Percentiles rank a stretch among this genome's conserved stretches.
Conservation (phyloP, 2,797 vertebrate genomes). For the Typhlichthys subterraneus region DNA sequence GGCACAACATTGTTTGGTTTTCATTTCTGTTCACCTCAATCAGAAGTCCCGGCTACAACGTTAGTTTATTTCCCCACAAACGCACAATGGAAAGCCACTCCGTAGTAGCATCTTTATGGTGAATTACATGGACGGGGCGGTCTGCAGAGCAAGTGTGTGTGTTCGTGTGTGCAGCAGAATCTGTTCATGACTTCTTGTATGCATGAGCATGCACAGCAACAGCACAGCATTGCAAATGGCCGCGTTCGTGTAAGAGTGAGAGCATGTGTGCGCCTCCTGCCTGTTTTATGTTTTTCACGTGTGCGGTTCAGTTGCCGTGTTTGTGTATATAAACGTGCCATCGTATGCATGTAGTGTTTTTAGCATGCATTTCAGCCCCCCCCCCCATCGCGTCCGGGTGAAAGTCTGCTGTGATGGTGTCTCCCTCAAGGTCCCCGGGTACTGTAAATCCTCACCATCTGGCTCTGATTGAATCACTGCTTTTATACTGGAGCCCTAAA, state of each 20-base stretch:
- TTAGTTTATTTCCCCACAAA: background rate
- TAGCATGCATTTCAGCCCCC: conserved; percentile 19
- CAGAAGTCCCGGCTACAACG: conserved; percentile 10
- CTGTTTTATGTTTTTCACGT: conserved; percentile 22
- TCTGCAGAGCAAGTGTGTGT: conserved; percentile 19
- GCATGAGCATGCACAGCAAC: conserved; percentile 35
- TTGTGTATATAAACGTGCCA: conserved; percentile 33
- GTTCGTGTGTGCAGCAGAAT: conserved; percentile 27
- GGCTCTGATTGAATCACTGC: conserved; percentile 71
- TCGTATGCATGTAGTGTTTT: conserved; percentile 29
- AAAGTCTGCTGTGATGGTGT: conserved; percentile 49
- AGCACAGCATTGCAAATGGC: conserved; percentile 17
- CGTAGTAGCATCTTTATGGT: conserved; percentile 9
- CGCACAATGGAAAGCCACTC: background rate
- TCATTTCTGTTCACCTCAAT: background rate
- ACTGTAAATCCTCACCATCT: conserved; percentile 71
- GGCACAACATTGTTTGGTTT: background rate
- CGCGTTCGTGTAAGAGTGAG: conserved; percentile 36
- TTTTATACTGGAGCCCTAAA: conserved; percentile 71
- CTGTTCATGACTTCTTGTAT: conserved; percentile 31
- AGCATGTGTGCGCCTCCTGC: conserved; percentile 28
- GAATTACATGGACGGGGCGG: conserved; percentile 8
- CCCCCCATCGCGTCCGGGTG: conserved; percentile 30
- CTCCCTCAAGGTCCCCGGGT: conserved; percentile 34
- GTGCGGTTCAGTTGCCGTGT: conserved; percentile 20